These are phyloP conservation scores for Keiferia lycopersicella DNA, from an alignment of 2,888 invertebrate genomes.

Conservation along the genomic window DNA sequence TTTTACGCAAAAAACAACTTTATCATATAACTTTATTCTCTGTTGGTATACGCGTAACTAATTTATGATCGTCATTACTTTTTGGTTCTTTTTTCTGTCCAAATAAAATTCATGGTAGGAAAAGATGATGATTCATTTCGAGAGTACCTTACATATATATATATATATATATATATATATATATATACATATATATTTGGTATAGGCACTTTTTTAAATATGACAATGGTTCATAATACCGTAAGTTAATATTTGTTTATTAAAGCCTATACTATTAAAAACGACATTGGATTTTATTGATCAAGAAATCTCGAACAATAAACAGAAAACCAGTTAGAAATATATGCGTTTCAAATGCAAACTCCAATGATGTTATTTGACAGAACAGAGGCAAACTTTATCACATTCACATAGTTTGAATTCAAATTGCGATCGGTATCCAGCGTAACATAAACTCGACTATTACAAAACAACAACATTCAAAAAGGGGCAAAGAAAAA, in stretches of 20 bases:
- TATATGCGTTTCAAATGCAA: no score
- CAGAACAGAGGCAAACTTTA: not conserved
- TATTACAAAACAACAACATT: slow-evolving; percentile 57
- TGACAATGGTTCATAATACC: not conserved
- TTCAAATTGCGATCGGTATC: not conserved
- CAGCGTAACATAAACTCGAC: slow-evolving; percentile 29
- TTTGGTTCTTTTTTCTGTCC: slow-evolving; percentile 26
- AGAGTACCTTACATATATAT: no score
- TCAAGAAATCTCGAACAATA: not conserved
- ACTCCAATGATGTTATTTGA: no score
- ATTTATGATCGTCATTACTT: slow-evolving; percentile 40
- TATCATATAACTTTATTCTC: slow-evolving; percentile 35
- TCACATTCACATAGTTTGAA: slow-evolving; percentile 8
- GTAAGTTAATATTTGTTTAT: no score
- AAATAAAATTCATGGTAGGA: slow-evolving; percentile 22
- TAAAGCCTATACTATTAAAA: not conserved
- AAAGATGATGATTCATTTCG: slow-evolving; percentile 28
- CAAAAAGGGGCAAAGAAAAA: slow-evolving; percentile 57
- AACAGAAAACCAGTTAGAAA: not conserved
- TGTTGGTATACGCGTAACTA: slow-evolving; percentile 27
- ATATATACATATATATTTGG: not conserved
- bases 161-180: no score
- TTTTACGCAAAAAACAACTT: slow-evolving; percentile 36
- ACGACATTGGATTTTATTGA: not conserved
- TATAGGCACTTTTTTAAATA: not conserved